Evolutionary conservation across 2,888 invertebrate species (phyloP).

Genomic region (Folsomia candida): DNA sequence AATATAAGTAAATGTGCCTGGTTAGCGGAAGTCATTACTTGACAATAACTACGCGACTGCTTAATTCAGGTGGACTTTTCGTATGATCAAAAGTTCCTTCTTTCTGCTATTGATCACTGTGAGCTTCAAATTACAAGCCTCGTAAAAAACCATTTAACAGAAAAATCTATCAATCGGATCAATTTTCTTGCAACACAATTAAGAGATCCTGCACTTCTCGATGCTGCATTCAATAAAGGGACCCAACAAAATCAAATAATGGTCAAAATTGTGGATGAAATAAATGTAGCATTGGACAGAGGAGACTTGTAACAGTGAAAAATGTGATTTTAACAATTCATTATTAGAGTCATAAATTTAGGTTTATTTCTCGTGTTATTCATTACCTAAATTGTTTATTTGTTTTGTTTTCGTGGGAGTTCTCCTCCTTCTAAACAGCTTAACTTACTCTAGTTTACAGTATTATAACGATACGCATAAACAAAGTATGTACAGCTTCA

Average conservation of each 20-base stretch:
- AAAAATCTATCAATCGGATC: constrained; percentile 75
- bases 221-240: constrained; percentile 63
- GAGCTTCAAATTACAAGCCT: constrained; percentile 71
- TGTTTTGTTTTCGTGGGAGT: too few species aligned
- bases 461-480: too few species aligned
- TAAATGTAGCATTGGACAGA: constrained; percentile 65
- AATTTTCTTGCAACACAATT: constrained; percentile 75
- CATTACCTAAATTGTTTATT: too few species aligned
- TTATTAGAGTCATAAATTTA: too few species aligned
- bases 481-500: too few species aligned
- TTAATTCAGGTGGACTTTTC: constrained; percentile 86
- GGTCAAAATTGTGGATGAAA: constrained; percentile 64
- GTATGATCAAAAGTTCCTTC: constrained; percentile 78
- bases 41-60: too few species aligned
- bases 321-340: not conserved
- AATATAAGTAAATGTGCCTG: too few species aligned
- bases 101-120: constrained; percentile 74
- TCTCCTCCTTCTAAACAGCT: too few species aligned
- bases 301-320: constrained; percentile 59
- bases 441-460: too few species aligned
- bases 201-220: constrained; percentile 63
- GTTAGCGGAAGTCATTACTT: too few species aligned
- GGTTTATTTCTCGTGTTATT: too few species aligned
- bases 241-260: constrained; percentile 64
- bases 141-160: constrained; percentile 76